phyloP scores from a whole-genome alignment of 2,888 invertebrate species.

The Aleiodes leptofemur region DNA sequence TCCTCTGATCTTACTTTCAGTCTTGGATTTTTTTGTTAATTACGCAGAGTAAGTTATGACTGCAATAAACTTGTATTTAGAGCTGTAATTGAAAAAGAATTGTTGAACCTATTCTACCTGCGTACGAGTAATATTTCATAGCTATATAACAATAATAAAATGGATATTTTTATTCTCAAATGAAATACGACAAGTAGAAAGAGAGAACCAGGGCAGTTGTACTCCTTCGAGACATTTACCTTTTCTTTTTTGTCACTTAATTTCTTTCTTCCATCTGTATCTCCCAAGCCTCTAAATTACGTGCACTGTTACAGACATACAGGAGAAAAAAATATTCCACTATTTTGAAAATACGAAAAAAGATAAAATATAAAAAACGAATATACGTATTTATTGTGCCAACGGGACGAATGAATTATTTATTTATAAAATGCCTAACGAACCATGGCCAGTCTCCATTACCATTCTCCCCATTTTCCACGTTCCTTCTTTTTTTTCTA shows the following conservation, averaged over 20 bases:
- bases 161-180: constrained; percentile 16
- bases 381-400: constrained; percentile 58
- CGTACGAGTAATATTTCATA: constrained; percentile 18
- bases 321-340: constrained; percentile 31
- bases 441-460: constrained; percentile 55
- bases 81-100: not conserved
- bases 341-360: constrained; percentile 28
- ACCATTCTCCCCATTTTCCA: constrained; percentile 40
- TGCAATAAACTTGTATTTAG: constrained; percentile 2
- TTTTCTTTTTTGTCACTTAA: constrained; percentile 11
- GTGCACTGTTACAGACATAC: constrained; percentile 12
- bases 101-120: constrained; percentile 17
- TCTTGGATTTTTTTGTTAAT: constrained; percentile 12
- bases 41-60: constrained; percentile 2
- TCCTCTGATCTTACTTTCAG: not conserved
- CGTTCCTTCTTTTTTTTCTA: constrained; percentile 38
- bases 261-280: constrained; percentile 30
- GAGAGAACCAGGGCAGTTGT: not conserved
- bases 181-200: constrained; percentile 21
- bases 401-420: constrained; percentile 62
- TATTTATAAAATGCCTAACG: constrained; percentile 64
- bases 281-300: constrained; percentile 14
- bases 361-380: constrained; percentile 43
- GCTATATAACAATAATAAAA: constrained; percentile 21
- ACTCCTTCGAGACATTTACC: constrained; percentile 17